Percentiles rank a stretch among this genome's conserved stretches.
phyloP scores from a whole-genome alignment of 2,888 invertebrate genomes.

The Mantis religiosa region DNA sequence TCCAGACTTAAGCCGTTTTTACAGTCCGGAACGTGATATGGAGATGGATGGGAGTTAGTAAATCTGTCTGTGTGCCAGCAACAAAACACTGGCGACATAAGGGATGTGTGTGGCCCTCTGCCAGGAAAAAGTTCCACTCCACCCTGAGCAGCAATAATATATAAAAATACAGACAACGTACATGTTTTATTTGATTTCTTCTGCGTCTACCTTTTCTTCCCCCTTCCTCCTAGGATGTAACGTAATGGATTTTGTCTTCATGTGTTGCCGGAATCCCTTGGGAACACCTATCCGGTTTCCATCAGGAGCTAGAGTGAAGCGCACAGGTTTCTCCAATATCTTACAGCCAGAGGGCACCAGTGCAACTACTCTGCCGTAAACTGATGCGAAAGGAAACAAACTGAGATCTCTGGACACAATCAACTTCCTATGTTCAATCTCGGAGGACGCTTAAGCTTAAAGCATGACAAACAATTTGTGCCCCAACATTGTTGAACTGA shows the following conservation, averaged over 20 bases:
- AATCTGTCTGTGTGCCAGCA: not conserved
- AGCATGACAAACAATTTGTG: no score
- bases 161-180: slow-evolving; percentile 8
- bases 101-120: not conserved
- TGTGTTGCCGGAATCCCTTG: not conserved
- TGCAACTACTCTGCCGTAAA: no score
- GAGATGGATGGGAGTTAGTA: not conserved
- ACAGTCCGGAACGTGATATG: not conserved
- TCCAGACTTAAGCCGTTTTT: not conserved
- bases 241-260: not conserved
- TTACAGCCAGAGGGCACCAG: not conserved
- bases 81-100: not conserved
- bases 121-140: not conserved
- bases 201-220: not conserved
- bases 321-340: not conserved
- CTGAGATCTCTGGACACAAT: no score
- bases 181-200: slow-evolving; percentile 4
- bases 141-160: not conserved
- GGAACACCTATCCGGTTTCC: not conserved
- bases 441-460: no score
- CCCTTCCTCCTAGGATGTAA: not conserved
- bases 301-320: not conserved
- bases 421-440: no score
- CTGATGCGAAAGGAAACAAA: no score
- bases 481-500: no score